Base-by-base conservation (phyloP, 2,113 vertebrate genomes). In the Percina caprodes region DNA sequence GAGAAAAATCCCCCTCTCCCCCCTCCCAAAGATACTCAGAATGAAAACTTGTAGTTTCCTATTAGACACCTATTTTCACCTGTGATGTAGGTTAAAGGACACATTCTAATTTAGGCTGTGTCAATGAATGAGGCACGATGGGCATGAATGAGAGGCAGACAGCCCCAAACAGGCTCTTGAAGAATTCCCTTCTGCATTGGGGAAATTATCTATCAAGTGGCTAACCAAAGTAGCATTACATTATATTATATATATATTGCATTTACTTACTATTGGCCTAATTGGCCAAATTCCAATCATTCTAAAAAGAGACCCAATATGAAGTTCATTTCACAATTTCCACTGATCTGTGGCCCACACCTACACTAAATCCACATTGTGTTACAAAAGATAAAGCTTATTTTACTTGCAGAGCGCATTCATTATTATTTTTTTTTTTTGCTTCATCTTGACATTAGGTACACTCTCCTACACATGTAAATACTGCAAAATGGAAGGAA, bases 21-120 rank as follows among this genome's bases (percentile, higher is more conserved):
- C n/a, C 58, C 58, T 35, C 30, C 58, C 8, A 26, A 83, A 54
- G 1, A 90, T 14, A 87, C 67, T 92, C 91, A 96, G 91, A 95
- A 90, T 93, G 94, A 95, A 93, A 95, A 91, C 78, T 71, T 74
- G 92, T 95, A 95, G 90, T 95, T 95, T 95, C 94, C 94, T 94
- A 88, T 89, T 91, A 88, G 89, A 83, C 86, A 90, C 83, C 84
- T 86, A 63, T 87, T 79, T 83, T 82, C 76, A 90, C 83, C 87
- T 91, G 87, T 86, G 72, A 83, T 90, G 90, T 84, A 84, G 74
- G 80, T 81, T 87, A 69, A n/a, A 19, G 65, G 80, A 74, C 87
- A 71, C 56, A 68, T 19, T 66, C 49, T 48, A n/a, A 48, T 66
- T 75, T 69, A 39, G 39, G 39, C 39, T 42, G 26, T 83, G 81